A percentile compares a stretch with the other conserved stretches of the same genome.
phyloP scores from a whole-genome alignment of 1,140 invertebrate genomes.

The Pseudoatta argentina region DNA sequence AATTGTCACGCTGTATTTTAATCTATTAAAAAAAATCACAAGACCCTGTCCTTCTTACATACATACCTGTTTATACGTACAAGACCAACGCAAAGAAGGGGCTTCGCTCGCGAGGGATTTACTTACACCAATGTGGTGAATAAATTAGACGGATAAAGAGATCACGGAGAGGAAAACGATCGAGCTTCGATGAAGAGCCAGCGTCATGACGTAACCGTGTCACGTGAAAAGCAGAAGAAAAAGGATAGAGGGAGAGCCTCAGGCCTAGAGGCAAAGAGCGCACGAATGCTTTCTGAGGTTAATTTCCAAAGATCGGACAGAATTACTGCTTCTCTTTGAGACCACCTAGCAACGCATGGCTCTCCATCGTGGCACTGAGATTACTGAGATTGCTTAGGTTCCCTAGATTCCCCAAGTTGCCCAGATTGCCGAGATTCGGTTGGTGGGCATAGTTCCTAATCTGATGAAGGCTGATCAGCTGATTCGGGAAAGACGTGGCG shows the following conservation, averaged over 20 bases:
- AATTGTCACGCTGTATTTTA: constrained; percentile 21
- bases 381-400: constrained; percentile 84
- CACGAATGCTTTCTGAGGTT: constrained; percentile 49
- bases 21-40: constrained; percentile 16
- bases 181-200: constrained; percentile 44
- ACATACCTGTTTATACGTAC: background rate
- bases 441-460: constrained; percentile 98
- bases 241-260: constrained; percentile 14
- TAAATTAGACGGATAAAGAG: constrained; percentile 44
- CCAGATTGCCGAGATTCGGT: constrained; percentile 88
- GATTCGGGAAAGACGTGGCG: constrained; percentile 95
- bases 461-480: constrained; percentile 97
- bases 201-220: constrained; percentile 40
- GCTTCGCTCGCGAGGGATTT: background rate
- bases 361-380: constrained; percentile 83
- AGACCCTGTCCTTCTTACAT: constrained; percentile 31
- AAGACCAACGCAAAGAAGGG: background rate
- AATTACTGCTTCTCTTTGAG: constrained; percentile 85
- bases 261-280: constrained; percentile 23
- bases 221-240: constrained; percentile 60
- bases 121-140: constrained; percentile 13
- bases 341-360: constrained; percentile 82
- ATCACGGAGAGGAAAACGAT: constrained; percentile 49
- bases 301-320: constrained; percentile 66
- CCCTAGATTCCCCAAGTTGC: constrained; percentile 83